Base-by-base conservation (phyloP, 2,797 vertebrate genomes). In the Neosalanx taihuensis region DNA sequence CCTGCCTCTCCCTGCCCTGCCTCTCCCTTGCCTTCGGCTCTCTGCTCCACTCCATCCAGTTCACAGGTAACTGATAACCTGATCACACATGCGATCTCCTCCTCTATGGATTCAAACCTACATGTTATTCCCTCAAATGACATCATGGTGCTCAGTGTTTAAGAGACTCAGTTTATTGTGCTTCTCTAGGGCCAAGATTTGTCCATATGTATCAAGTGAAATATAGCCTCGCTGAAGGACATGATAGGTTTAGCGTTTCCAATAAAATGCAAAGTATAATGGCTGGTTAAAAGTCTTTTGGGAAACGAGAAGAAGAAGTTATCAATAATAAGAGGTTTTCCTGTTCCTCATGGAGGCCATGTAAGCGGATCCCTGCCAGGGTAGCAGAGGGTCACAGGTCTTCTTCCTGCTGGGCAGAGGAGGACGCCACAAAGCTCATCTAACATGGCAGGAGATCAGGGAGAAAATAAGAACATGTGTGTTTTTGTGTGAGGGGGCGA, bases 1-100 rank as follows among this genome's bases (percentile, higher is more conserved):
- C 84, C 35, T 91, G 90, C 80, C 73, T n/a, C n/a, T n/a, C n/a
- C n/a, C n/a, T 78, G 79, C 80, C 76, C 80, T 85, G 84, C 83
- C 70, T 78, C 71, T 76, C 86, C 81, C 79, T 86, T 84, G 88
- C 86, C 86, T 75, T 76, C 72, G 69, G 67, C 41, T 46, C 10
- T 46, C 9, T 46, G 79, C 80, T 69, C 56, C 76, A 75, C 79
- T 12, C 51, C 83, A 64, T 33, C 51, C 51, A 53, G 51, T 15
- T n/a, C 51, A 56, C 41, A 46, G 9, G 1, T 46, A 12, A 9
- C 41, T 66, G 56, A 74, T 69, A 12, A 13, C 41, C 12, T n/a
- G 56, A 70, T 60, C 6, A 23, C 59, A 23, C 41, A 23, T n/a
- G 23, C 56, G 31, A 33, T 69, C 33, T 20, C 71, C 57, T 83